Evolutionary conservation across 64 coral and sea anemone genomes (phyloP).

Genomic region (Acropora tenuis): DNA sequence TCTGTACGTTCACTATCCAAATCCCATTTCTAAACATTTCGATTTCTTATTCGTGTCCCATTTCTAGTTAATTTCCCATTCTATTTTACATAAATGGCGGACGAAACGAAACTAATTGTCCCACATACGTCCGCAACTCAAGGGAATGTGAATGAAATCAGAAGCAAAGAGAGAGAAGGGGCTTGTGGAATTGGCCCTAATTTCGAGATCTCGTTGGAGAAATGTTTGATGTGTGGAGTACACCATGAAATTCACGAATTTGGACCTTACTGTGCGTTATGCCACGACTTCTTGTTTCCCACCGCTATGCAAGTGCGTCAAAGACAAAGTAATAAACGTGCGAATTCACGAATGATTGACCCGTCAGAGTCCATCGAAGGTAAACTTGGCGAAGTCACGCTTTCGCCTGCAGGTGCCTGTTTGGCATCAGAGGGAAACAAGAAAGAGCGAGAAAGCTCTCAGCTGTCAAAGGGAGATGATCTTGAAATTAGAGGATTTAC

Average conservation of each 20-base stretch:
- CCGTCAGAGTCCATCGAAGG: neutral
- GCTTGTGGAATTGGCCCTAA: too few relatives aligned
- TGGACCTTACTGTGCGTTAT: slow-evolving; percentile 52
- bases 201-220: slow-evolving; percentile 24
- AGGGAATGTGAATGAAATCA: too few relatives aligned
- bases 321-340: slow-evolving; percentile 9
- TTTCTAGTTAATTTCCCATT: too few relatives aligned
- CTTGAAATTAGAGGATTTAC: neutral
- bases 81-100: too few relatives aligned
- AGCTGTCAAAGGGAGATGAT: neutral
- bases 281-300: slow-evolving; percentile 60
- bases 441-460: slow-evolving; percentile 3
- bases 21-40: too few relatives aligned
- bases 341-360: neutral
- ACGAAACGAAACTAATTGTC: too few relatives aligned
- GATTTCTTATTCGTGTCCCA: too few relatives aligned
- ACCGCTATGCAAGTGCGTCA: neutral
- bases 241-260: slow-evolving; percentile 39
- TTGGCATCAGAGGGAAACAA: neutral
- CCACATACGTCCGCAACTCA: too few relatives aligned
- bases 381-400: neutral
- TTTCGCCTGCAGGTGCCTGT: neutral
- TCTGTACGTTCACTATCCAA: too few relatives aligned
- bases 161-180: too few relatives aligned
- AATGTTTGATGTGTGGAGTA: slow-evolving; percentile 48